Evolutionary conservation across 2,113 vertebrate genomes (phyloP), one percentile per base, ranked within the genome.

Genomic region (Ceratotherium simum): DNA sequence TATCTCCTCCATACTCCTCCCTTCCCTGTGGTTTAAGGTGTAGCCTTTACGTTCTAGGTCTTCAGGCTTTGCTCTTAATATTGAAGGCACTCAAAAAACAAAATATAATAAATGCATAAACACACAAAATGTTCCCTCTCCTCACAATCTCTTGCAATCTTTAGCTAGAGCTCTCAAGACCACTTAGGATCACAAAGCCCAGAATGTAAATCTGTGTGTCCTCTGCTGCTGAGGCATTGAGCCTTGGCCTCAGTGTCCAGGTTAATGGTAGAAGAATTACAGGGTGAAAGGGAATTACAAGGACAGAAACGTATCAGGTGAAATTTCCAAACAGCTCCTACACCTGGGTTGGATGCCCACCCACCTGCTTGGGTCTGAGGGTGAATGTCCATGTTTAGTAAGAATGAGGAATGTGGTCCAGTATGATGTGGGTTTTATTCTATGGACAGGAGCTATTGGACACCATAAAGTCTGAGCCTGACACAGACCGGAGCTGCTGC

Each of bases 141-240:
- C 14, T 42, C n/a, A 42, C 10, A 62, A 64, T 18, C 46, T 82
- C 67, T n/a, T 95, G 76, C 42, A 8, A 20, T 60, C 46, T 64
- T 54, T 29, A 27, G 16, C 85, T 20, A 42, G 65, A 56, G 10
- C 58, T 56, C 60, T 21, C 11, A 33, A 83, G 29, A 14, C 29
- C 23, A 7, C 36, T 82, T 31, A 0, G 2, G n/a, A 33, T 21
- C 10, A 2, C 93, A 64, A 65, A 56, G 21, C 58, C n/a, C 14
- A 5, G 16, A 54, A 2, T 14, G 10, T 3, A 42, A 62, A 8
- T 2, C 36, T 14, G 16, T 16, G 8, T 13, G 54, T 56, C 75
- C 23, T 46, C 58, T 0, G 0, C 11, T 46, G 12, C n/a, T 8
- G 17, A 16, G 23, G 48, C 23, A n/a, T 29, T 2, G n/a, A 62